These are phyloP conservation scores for Ibycter americanus DNA, from an alignment of 2,797 vertebrate genomes.

Conservation along the genomic window DNA sequence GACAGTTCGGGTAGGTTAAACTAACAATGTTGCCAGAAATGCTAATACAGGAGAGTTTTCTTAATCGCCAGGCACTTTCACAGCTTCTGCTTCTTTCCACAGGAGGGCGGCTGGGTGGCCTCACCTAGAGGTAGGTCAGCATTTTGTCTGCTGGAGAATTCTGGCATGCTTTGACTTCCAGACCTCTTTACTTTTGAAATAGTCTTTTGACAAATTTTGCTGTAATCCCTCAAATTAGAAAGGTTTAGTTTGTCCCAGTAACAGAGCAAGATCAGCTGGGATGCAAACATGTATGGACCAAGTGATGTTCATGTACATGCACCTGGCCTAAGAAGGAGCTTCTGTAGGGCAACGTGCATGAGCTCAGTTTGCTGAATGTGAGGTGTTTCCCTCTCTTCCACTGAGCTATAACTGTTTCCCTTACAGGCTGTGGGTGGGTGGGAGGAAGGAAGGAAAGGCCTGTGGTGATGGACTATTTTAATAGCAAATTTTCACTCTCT, in stretches of 20 bases:
- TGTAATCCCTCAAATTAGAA: neutral
- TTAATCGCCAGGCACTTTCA: neutral
- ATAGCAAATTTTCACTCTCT: neutral
- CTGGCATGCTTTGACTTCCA: neutral
- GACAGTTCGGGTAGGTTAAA: neutral
- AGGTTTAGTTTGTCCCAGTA: neutral
- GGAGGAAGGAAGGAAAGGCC: neutral
- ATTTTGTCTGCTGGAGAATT: neutral
- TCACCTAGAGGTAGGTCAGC: neutral
- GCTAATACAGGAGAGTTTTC: neutral
- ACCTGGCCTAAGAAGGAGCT: neutral
- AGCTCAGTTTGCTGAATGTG: neutral
- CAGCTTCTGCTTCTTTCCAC: neutral
- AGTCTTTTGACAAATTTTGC: neutral
- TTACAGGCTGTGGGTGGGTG: neutral
- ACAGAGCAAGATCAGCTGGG: neutral
- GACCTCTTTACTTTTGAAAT: neutral
- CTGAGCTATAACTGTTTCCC: neutral
- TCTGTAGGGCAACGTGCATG: rapidly evolving
- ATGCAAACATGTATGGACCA: neutral
- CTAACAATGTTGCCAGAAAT: neutral
- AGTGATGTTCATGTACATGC: rapidly evolving
- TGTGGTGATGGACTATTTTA: neutral
- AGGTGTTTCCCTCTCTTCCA: neutral
- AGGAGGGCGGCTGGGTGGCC: neutral